Percentiles rank a stretch among this genome's conserved stretches.
phyloP scores from a whole-genome alignment of 1,140 invertebrate species.

The Aplysia californica region DNA sequence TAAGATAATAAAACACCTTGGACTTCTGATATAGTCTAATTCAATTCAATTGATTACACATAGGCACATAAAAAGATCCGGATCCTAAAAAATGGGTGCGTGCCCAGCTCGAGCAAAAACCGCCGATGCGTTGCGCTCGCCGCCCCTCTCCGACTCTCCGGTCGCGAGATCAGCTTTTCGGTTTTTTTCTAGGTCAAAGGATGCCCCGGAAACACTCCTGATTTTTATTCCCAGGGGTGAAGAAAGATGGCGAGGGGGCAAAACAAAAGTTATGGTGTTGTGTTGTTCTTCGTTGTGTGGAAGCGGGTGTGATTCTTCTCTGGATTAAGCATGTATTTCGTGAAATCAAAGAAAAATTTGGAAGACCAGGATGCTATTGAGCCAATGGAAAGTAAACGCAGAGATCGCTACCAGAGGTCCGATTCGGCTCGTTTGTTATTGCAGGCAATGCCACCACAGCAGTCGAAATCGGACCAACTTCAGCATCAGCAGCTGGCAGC shows the following conservation, averaged over 20 bases:
- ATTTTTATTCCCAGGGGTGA: slow-evolving; percentile 15
- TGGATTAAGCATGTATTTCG: slow-evolving; percentile 46
- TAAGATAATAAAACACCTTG: too few species aligned
- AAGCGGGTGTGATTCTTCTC: not conserved
- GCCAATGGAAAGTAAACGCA: slow-evolving; percentile 26
- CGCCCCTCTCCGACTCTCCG: not conserved
- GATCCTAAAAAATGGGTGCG: too few species aligned
- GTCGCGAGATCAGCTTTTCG: too few species aligned
- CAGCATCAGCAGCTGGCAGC: not conserved
- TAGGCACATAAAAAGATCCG: not conserved
- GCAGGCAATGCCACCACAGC: slow-evolving; percentile 31
- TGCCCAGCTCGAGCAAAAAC: too few species aligned
- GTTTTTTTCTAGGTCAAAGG: slow-evolving; percentile 25
- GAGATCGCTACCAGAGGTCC: slow-evolving; percentile 33
- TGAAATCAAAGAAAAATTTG: slow-evolving; percentile 48
- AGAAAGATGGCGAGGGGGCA: slow-evolving; percentile 35
- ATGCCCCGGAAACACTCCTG: slow-evolving; percentile 41
- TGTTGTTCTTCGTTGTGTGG: not conserved
- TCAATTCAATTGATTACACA: not conserved
- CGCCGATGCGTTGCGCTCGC: not conserved
- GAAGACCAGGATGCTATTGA: slow-evolving; percentile 45
- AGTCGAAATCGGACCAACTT: slow-evolving; percentile 5
- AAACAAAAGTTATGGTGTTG: slow-evolving; percentile 30
- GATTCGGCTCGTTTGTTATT: slow-evolving; percentile 29
- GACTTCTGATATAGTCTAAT: not conserved